These are phyloP conservation scores for Scaptomyza polygonia DNA, from an alignment of 2,888 invertebrate species.

Conservation along the genomic window DNA sequence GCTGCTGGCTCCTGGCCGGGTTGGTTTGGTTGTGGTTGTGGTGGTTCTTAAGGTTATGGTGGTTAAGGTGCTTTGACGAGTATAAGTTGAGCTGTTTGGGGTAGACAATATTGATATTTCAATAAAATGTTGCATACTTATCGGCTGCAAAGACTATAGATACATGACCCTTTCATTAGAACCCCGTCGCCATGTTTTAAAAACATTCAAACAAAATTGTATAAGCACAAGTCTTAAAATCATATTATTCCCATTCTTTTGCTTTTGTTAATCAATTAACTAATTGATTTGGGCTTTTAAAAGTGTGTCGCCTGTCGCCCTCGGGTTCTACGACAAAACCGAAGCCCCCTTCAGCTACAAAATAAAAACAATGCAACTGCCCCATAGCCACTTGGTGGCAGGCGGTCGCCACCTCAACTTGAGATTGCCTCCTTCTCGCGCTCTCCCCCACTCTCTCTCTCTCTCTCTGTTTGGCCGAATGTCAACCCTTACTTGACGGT, in stretches of 20 bases:
- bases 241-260: slow-evolving; percentile 18
- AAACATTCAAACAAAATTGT: slow-evolving; percentile 8
- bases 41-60: slow-evolving; percentile 25
- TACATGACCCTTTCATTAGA: neutral
- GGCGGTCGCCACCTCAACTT: slow-evolving; percentile 69
- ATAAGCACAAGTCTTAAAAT: slow-evolving; percentile 4
- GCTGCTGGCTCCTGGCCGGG: slow-evolving; percentile 38
- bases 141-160: neutral
- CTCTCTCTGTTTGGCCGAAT: slow-evolving; percentile 43
- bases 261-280: slow-evolving; percentile 79
- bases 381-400: slow-evolving; percentile 56
- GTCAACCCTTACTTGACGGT: slow-evolving; percentile 67
- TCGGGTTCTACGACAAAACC: neutral
- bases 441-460: too few species aligned
- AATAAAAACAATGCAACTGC: slow-evolving; percentile 48
- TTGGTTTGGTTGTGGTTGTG: slow-evolving; percentile 13
- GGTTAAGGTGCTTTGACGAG: slow-evolving; percentile 33
- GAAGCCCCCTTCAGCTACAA: slow-evolving; percentile 2
- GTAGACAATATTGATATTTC: neutral
- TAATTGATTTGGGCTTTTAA: slow-evolving; percentile 79
- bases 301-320: slow-evolving; percentile 63
- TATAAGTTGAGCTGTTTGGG: slow-evolving; percentile 30
- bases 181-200: neutral
- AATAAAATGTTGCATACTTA: neutral
- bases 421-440: slow-evolving; percentile 35